Base-by-base conservation (phyloP, 1,140 invertebrate genomes). In the Drosophila ananassae region DNA sequence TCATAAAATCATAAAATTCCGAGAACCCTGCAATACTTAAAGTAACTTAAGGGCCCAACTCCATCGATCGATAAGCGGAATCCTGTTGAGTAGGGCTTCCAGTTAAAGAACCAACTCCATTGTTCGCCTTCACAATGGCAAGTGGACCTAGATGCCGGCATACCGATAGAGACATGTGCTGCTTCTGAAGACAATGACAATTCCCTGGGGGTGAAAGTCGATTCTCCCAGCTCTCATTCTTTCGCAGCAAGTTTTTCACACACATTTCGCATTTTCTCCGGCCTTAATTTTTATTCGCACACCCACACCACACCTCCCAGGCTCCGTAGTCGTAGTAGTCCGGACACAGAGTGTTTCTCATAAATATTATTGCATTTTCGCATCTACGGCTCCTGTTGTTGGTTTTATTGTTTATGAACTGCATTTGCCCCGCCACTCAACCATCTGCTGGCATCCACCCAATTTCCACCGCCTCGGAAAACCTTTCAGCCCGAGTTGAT, bases 301-400 rank as follows among this genome's bases (percentile, higher is more conserved):
- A 2, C 32, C 55, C 7, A 13, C 51, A 34, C 55, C 7, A 13
- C 51, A 34, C 47, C 54, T 37, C 30, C 17, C 17, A 21, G 41
- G 6, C 41, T 8, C 32, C 50, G 12, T 10, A 0, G 34, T 37
- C 41, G 3, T 12, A 37, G n/a, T 5, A 44, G n/a, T 44, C 41
- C 57, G 32, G 56, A 34, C 59, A 57, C 61, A 48, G 51, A 57
- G 60, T 75, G 72, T 58, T 74, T 50, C 72, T 75, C 72, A 75
- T 75, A 75, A 75, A 75, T 75, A 75, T 74, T 74, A 74, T 75
- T 75, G 72, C 71, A 74, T 66, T 75, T 74, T 75, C 72, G 71
- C 72, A 75, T 75, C 72, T 75, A 50, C 59, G 3, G 34, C 34
- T 37, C 34, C 34, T 37, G 34, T 12, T 66, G 60, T 71, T 52